These are phyloP conservation scores for Pterobdella sp. DNA, from an alignment of 2,888 invertebrate genomes.

Conservation along the genomic window DNA sequence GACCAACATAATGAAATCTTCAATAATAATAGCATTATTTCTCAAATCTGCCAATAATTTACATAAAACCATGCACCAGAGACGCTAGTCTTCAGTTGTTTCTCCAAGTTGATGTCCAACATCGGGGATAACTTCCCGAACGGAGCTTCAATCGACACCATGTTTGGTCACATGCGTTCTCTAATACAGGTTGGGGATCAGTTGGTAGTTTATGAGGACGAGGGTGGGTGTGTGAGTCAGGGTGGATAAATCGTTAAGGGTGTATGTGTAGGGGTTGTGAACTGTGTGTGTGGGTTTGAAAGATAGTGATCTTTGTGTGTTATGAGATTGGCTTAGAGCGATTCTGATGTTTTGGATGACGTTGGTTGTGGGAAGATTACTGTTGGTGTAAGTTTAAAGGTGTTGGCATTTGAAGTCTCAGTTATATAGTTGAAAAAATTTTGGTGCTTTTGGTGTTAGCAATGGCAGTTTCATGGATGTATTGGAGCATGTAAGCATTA, in stretches of 20 bases:
- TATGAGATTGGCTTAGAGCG: background rate
- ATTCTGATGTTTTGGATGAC: background rate
- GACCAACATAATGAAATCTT: constrained; percentile 97
- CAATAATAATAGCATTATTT: constrained; percentile 83
- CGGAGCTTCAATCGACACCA: constrained; percentile 85
- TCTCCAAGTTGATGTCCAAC: constrained; percentile 78
- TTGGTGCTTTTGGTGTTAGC: too few species aligned
- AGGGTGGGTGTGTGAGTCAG: background rate
- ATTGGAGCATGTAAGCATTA: too few species aligned
- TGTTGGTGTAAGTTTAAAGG: background rate
- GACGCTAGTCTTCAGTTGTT: constrained; percentile 79
- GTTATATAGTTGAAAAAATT: too few species aligned
- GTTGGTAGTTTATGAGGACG: background rate
- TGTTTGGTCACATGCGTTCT: constrained; percentile 84
- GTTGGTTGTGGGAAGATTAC: background rate
- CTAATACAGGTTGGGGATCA: constrained; percentile 52
- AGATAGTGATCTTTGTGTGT: background rate
- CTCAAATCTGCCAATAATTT: constrained; percentile 80
- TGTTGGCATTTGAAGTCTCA: too few species aligned
- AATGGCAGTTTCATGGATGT: too few species aligned
- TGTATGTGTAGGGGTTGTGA: background rate
- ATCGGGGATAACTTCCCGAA: constrained; percentile 83
- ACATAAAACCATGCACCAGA: constrained; percentile 56
- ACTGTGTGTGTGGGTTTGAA: background rate
- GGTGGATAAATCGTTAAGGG: background rate